A percentile compares a stretch with the other conserved stretches of the same genome.
Evolutionary conservation across 2,888 invertebrate genomes (phyloP).

Genomic region (Nipponacmea schrenckii): DNA sequence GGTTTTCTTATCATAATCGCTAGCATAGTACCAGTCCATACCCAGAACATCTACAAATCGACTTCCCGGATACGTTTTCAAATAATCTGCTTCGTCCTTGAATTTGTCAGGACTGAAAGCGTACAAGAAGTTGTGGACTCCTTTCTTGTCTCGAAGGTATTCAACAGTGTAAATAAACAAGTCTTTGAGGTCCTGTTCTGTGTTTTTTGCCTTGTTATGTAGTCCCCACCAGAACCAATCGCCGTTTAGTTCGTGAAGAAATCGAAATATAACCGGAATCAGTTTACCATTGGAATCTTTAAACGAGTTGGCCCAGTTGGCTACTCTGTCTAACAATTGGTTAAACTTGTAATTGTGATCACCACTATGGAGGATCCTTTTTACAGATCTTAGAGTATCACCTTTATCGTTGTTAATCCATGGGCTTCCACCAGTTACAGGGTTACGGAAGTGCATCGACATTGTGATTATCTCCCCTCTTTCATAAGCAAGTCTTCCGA

Average conservation of each 20-base stretch:
- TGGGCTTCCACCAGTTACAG: constrained; percentile 25
- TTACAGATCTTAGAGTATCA: constrained; percentile 22
- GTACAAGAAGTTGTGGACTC: constrained; percentile 36
- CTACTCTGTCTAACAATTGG: constrained; percentile 20
- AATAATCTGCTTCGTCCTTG: constrained; percentile 22
- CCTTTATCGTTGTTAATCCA: constrained; percentile 24
- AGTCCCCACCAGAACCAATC: constrained; percentile 40
- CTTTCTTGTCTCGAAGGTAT: constrained; percentile 30
- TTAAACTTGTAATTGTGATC: constrained; percentile 25
- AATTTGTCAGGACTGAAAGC: constrained; percentile 31
- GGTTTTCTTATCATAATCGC: constrained; percentile 6
- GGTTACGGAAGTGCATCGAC: constrained; percentile 31
- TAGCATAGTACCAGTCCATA: constrained; percentile 29
- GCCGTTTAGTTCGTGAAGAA: constrained; percentile 38
- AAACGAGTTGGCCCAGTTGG: constrained; percentile 24
- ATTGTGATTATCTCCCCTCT: constrained; percentile 25
- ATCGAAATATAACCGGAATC: constrained; percentile 33
- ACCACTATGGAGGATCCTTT: constrained; percentile 27
- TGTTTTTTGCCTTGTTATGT: constrained; percentile 21
- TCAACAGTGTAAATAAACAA: constrained; percentile 29
- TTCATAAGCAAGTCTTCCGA: constrained; percentile 27
- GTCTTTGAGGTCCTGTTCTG: constrained; percentile 27
- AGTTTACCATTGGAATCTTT: constrained; percentile 25
- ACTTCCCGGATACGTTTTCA: constrained; percentile 33
- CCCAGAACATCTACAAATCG: constrained; percentile 33